Base-by-base conservation (phyloP, 1,140 invertebrate species). In the Lysiphlebus fabarum region DNA sequence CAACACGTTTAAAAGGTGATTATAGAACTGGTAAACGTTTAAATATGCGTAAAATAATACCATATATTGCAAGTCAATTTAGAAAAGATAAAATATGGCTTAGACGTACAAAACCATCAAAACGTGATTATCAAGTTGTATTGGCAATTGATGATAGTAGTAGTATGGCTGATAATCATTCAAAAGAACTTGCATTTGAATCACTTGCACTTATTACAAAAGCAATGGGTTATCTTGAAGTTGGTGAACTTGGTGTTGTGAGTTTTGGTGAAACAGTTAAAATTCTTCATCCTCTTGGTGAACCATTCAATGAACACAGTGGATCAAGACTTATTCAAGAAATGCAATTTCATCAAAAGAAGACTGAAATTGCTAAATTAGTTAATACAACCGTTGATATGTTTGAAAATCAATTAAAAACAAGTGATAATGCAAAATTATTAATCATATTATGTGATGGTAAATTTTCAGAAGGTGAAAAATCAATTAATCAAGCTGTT, bases 61-160 rank as follows among this genome's bases (percentile, higher is more conserved):
- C 95, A 0, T 99, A 99, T 76, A 97, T 99, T 68, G 98, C 98
- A 7, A 98, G 95, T 68, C 91, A 99, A 74, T 99, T 98, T 78
- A 85, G 96, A 40, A 99, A 99, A 73, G 96, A 99, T 72, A 97
- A 98, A 75, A 99, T 99, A 70, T 99, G 98, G 98, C 70, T 99
- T 64, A 81, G 96, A 48, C 81, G 98, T 49, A 99, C 93, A 0
- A 96, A 97, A 78, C 95, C 95, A 0, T 95, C 92, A 0, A 95
- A 98, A 73, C 82, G 98, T 54, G 89, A 99, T 65, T 99, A 99
- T 79, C 95, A 98, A 75, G 96, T 99, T 41, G 86, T 95, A 36
- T 81, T 99, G 10, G 97, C 98, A 1, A 86, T 99, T 7, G 98
- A 99, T 78, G 96, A 99, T 78, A 99, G 96, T 0, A 92, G 91